Evolutionary conservation across 2,888 invertebrate species (phyloP), one percentile per base, ranked within the genome.

Genomic region (Hydrotaea diabolus): DNA sequence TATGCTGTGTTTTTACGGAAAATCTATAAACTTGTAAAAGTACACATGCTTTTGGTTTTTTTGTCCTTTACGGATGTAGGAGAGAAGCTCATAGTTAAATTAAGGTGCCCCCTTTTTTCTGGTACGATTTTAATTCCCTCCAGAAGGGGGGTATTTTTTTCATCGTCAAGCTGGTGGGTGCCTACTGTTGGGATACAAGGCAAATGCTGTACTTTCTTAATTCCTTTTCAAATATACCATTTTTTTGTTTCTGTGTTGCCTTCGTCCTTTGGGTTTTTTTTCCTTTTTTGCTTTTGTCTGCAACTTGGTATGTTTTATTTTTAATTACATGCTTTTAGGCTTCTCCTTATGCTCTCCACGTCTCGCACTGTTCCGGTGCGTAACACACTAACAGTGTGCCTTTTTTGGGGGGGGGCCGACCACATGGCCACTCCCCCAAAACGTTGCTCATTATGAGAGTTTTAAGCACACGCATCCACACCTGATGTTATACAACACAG

Each of bases 271-370:
- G 31, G 31, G 2, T 31, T 31, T 2, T n/a, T n/a, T 31, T 31
- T 31, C 7, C 3, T 31, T 31, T 2, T 31, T 31, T 7, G 2
- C 31, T 57, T 21, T 57, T 57, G 21, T 21, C n/a, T n/a, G 8
- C 57, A 57, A 57, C 21, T 57, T 57, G 57, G 26, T 59, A 23
- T 59, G 59, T 23, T 59, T 21, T 57, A 57, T 59, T 59, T 59
- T 59, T 59, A 59, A 59, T 59, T 26, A 26, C 59, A 59, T 59
- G 59, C 59, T 59, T 59, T 59, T 62, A 62, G 62, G 62, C 62
- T 7, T 13, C 26, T 8, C 23, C 17, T n/a, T 15, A 4, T 7
- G 31, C 62, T n/a, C 31, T 31, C 21, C 13, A 21, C n/a, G 13
- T 31, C 31, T 31, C 31, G 2, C 31, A 4, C 7, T 39, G 5